Evolutionary conservation across 2,113 vertebrate species (phyloP), one percentile per base, ranked within the genome.

Genomic region (Benitochromis conjunctus): DNA sequence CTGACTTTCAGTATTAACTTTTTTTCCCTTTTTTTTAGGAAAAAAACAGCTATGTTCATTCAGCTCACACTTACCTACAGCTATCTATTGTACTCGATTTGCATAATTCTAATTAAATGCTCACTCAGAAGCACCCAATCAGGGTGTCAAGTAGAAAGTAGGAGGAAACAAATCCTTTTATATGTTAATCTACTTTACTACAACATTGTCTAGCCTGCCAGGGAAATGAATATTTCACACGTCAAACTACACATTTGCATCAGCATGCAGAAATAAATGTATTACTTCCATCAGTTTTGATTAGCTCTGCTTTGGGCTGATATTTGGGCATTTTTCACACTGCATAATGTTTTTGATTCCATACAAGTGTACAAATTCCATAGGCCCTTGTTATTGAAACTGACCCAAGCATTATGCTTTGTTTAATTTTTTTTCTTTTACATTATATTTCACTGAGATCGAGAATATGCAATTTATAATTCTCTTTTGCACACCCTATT

Each of bases 51-150:
- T 60, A 53, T 31, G 51, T 56, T 13, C 56, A 51, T 80, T 53
- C 12, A 64, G 13, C 36, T 31, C 56, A 83, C 38, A 54, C 66
- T 81, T 43, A 74, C 83, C 62, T 66, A 57, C 80, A 60, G 88
- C 90, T 86, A 85, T 92, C 86, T 77, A 85, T 86, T 79, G 64
- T 36, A 29, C 12, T 5, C 31, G 10, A 91, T 95, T 94, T 93
- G 88, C 94, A 95, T 95, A 92, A 94, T 94, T 93, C 57, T 89
- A 94, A 95, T 94, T 92, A 92, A 93, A 87, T 48, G 71, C 86
- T 91, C 19, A 9, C 53, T 94, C 86, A 89, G 71, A 91, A 87
- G 86, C 79, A 80, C 34, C 82, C 87, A 88, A 88, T 92, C 92
- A 82, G 69, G 51, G 78, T 91, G 86, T 87, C 87, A 88, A 89